Conservation (phyloP, 2,888 invertebrate genomes). For the Cactoblastis cactorum region DNA sequence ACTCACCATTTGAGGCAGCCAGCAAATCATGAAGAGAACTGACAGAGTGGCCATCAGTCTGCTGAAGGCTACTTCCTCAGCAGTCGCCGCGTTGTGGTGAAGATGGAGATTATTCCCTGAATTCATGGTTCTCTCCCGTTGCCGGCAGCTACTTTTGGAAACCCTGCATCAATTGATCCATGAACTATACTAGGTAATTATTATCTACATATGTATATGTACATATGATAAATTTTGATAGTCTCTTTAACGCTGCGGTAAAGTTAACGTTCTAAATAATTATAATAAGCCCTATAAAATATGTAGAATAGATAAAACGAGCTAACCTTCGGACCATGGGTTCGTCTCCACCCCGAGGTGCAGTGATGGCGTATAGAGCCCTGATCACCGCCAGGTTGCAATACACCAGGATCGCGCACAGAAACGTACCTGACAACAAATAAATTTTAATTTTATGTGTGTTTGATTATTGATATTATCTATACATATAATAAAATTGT, state of each 20-base stretch:
- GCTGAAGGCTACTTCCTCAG: constrained; percentile 91
- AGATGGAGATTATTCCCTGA: constrained; percentile 42
- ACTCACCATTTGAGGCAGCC: constrained; percentile 93
- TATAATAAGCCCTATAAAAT: too few relatives aligned
- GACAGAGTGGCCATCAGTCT: constrained; percentile 91
- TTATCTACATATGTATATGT: too few relatives aligned
- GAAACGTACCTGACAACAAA: constrained; percentile 79
- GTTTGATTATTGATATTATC: neutral
- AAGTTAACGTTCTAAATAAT: too few relatives aligned
- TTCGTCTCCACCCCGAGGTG: constrained; percentile 50
- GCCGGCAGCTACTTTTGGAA: constrained; percentile 57
- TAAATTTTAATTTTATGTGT: neutral
- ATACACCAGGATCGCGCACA: constrained; percentile 87
- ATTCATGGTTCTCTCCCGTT: constrained; percentile 33
- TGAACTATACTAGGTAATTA: too few relatives aligned
- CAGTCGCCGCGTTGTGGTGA: constrained; percentile 79
- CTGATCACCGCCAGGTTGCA: constrained; percentile 91
- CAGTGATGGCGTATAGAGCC: constrained; percentile 82
- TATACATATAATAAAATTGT: too few relatives aligned
- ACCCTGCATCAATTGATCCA: constrained; percentile 33
- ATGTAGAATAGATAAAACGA: neutral
- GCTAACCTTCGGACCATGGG: constrained; percentile 42
- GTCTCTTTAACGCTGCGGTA: too few relatives aligned
- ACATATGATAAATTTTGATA: too few relatives aligned
- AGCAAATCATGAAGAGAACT: constrained; percentile 89